phyloP scores from a whole-genome alignment of 1,140 invertebrate species.

The Telenomus remus region DNA sequence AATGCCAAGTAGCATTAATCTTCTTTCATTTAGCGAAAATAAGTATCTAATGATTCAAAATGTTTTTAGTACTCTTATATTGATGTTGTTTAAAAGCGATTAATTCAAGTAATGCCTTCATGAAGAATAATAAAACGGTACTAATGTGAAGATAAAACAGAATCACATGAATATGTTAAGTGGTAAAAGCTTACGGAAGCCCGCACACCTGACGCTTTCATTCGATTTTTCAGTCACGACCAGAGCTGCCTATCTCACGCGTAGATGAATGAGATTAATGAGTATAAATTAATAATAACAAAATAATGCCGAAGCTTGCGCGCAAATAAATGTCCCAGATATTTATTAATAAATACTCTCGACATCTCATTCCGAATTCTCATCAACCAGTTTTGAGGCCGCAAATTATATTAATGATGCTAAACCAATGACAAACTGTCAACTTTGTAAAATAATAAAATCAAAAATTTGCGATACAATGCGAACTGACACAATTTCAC shows the following conservation, averaged over 20 bases:
- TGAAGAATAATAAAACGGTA: slow-evolving; percentile 20
- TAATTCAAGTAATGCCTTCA: slow-evolving; percentile 1
- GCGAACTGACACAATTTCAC: too few species aligned
- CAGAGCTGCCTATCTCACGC: slow-evolving; percentile 59
- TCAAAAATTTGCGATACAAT: too few species aligned
- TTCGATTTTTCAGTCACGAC: slow-evolving; percentile 47
- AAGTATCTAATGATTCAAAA: background rate
- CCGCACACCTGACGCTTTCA: slow-evolving; percentile 68
- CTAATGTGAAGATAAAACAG: slow-evolving; percentile 34
- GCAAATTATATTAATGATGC: too few species aligned
- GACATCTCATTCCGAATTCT: too few species aligned
- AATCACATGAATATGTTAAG: slow-evolving; percentile 36
- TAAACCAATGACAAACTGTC: background rate
- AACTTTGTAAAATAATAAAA: too few species aligned
- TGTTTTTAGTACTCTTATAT: background rate
- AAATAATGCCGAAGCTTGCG: too few species aligned
- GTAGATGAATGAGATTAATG: slow-evolving; percentile 66
- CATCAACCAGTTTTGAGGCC: too few species aligned
- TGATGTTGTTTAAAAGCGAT: background rate
- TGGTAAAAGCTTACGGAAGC: slow-evolving; percentile 39
- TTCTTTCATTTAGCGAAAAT: too few species aligned
- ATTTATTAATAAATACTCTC: too few species aligned
- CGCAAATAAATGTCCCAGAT: too few species aligned
- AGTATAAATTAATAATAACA: slow-evolving; percentile 64
- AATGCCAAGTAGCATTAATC: too few species aligned